Percentiles rank a stretch among this genome's conserved stretches.
phyloP scores from a whole-genome alignment of 2,113 vertebrate species.

The Microtus montanus region DNA sequence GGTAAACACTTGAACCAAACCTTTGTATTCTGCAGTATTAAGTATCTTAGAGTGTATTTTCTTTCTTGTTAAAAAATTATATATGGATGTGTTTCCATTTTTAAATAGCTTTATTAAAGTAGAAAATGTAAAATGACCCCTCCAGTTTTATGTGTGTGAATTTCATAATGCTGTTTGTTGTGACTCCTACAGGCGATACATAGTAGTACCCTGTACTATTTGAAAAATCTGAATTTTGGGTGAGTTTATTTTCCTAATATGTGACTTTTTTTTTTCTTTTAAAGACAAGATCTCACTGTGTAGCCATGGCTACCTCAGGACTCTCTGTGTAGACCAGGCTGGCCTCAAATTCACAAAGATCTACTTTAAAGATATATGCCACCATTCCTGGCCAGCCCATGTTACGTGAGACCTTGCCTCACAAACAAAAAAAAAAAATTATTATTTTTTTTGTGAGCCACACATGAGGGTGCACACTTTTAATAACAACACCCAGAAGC shows the following conservation, averaged over 20 bases:
- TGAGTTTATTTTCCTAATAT: constrained; percentile 48
- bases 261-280: constrained; percentile 33
- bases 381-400: neutral
- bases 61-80: neutral
- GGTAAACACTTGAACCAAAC: constrained; percentile 27
- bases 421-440: neutral
- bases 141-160: constrained; percentile 31
- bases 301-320: neutral
- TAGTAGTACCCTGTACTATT: constrained; percentile 22
- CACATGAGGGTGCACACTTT: neutral
- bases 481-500: neutral
- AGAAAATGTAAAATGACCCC: neutral
- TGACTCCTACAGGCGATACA: constrained; percentile 7
- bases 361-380: neutral
- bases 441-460: neutral
- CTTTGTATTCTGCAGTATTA: constrained; percentile 36
- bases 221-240: constrained; percentile 54
- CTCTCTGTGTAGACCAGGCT: neutral
- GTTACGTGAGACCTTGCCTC: neutral
- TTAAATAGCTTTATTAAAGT: constrained; percentile 2
- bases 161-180: constrained; percentile 22
- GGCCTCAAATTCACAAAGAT: neutral
- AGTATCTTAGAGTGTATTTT: constrained; percentile 7
- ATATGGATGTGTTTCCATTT: neutral
- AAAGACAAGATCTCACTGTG: neutral